Percentiles rank a stretch among this genome's conserved stretches.
Conservation (phyloP, 2,113 vertebrate species). For the Paradoxurus hermaphroditus region DNA sequence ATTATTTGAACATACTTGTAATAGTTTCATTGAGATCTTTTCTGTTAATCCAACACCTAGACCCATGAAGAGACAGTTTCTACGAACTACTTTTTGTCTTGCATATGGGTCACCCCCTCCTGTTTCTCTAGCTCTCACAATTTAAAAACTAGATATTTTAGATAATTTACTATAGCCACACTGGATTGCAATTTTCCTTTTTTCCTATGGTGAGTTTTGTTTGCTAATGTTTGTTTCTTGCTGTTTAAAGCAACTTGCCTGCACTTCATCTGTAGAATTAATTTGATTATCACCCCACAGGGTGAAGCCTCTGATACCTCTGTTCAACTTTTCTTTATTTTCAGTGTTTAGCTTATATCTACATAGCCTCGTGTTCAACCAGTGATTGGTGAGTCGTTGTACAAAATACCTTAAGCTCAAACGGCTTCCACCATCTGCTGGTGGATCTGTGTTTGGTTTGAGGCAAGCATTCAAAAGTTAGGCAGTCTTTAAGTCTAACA, state of each 20-base stretch:
- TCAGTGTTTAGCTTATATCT: background rate
- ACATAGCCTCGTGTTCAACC: background rate
- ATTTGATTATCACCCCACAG: background rate
- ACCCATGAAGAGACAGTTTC: background rate
- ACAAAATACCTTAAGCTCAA: background rate
- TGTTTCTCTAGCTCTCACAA: background rate
- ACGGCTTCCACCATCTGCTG: background rate
- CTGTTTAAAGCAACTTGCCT: background rate
- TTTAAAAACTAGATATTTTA: background rate
- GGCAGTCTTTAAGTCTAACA: background rate
- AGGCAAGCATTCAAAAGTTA: background rate
- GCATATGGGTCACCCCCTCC: background rate
- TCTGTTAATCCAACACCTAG: background rate
- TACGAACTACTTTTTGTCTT: background rate
- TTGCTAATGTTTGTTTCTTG: background rate
- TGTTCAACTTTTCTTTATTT: background rate
- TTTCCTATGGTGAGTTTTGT: background rate
- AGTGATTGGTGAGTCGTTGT: background rate
- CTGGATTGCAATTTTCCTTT: background rate
- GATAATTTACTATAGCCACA: background rate
- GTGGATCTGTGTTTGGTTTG: background rate
- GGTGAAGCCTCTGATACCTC: background rate
- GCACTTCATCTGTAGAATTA: background rate
- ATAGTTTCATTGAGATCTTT: background rate
- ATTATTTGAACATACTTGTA: background rate